These are phyloP conservation scores for Cecidostiba fungosa DNA, from an alignment of 2,888 invertebrate genomes.

Conservation along the genomic window DNA sequence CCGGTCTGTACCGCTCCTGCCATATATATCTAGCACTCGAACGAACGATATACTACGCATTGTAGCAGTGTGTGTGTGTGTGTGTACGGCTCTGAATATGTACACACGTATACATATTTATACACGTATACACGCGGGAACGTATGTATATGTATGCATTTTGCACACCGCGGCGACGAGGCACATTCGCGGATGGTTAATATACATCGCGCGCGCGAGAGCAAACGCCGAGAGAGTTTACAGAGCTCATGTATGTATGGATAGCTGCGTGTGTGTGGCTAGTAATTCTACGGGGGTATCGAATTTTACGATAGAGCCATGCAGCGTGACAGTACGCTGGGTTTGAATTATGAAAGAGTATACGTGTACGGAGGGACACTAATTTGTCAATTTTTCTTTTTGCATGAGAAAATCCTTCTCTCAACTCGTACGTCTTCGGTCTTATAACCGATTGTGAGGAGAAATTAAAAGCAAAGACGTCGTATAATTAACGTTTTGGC, in stretches of 20 bases:
- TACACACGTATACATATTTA: neutral
- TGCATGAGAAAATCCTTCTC: neutral
- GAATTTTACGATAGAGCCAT: constrained; percentile 65
- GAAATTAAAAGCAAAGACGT: constrained; percentile 2
- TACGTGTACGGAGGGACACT: neutral
- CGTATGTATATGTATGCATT: neutral
- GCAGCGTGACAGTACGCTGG: neutral
- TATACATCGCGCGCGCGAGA: constrained; percentile 31
- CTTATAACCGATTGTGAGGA: neutral
- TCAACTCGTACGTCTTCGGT: neutral
- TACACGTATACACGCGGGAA: neutral
- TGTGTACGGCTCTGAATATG: neutral
- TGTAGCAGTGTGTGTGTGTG: constrained; percentile 14
- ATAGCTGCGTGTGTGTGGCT: neutral
- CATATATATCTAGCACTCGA: neutral
- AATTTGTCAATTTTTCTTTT: neutral
- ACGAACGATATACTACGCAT: neutral
- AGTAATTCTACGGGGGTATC: constrained; percentile 66
- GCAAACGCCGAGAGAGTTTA: neutral
- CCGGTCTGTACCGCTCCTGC: constrained; percentile 50
- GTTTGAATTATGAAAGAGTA: neutral
- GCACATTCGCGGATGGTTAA: constrained; percentile 17
- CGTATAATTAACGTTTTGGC: constrained; percentile 11
- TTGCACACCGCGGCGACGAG: neutral
- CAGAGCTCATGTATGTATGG: neutral